phyloP scores from a whole-genome alignment of 2,888 invertebrate genomes.

The Eretmocerus hayati region DNA sequence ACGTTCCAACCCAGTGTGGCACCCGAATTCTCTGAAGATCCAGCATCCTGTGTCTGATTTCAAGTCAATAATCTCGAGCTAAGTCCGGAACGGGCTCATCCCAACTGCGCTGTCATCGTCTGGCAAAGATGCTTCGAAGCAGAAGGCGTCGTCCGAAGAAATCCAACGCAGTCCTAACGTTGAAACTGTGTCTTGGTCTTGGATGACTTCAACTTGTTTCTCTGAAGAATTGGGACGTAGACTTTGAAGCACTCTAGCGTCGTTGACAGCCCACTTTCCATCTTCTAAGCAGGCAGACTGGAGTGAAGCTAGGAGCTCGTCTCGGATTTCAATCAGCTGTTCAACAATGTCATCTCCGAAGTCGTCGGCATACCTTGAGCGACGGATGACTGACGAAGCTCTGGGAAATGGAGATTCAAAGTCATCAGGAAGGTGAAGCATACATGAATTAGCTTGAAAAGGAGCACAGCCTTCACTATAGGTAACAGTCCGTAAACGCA shows the following conservation, averaged over 20 bases:
- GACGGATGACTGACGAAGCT: background rate
- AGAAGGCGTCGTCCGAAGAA: background rate
- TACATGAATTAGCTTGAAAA: slow-evolving; percentile 17
- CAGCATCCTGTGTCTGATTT: too few relatives aligned
- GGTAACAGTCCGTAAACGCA: slow-evolving; percentile 21
- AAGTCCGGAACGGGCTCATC: too few relatives aligned
- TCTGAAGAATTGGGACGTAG: background rate
- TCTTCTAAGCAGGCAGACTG: background rate
- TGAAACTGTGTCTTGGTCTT: background rate
- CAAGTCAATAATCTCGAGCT: too few relatives aligned
- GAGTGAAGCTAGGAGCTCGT: background rate
- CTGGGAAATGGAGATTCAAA: background rate
- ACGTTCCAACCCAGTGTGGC: too few relatives aligned
- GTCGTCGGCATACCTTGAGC: background rate
- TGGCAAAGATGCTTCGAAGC: background rate
- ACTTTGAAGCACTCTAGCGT: background rate
- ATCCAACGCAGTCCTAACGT: slow-evolving; percentile 1
- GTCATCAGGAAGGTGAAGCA: slow-evolving; percentile 2
- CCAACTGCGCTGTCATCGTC: too few relatives aligned
- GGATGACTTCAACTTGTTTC: background rate
- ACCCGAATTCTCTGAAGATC: too few relatives aligned
- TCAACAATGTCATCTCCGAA: background rate
- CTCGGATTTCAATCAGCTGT: background rate
- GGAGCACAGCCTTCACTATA: slow-evolving; percentile 25
- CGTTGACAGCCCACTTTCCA: background rate